Base-by-base conservation (phyloP, 1,140 invertebrate species). In the Drosophila grimshawi region DNA sequence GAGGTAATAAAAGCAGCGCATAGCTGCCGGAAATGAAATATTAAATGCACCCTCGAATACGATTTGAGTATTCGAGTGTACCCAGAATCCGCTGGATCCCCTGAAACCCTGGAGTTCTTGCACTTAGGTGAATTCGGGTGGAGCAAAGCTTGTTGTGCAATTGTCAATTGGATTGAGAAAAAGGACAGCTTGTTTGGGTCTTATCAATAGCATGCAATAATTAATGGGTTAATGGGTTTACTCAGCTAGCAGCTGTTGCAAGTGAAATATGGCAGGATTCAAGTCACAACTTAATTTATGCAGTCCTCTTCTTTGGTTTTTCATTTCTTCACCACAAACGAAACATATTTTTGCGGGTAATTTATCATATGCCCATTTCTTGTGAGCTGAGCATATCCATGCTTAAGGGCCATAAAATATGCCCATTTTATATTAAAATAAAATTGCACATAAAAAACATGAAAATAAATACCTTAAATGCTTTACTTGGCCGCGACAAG, bases 1-100 rank as follows among this genome's bases (percentile, higher is more conserved):
- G 66, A 86, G 82, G 82, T 86, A 86, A 86, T 86, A 86, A 86
- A 86, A 86, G 83, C 69, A 88, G 82, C 67, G 76, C 76, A 78
- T 66, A 56, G 75, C 62, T 59, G 45, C 64, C 75, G 66, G 70
- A 82, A 86, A 86, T 86, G 86, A 86, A 86, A 86, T 86, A 86
- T 86, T 86, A 82, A 86, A 86, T 78, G 82, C 67, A 86, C 65
- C 78, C 81, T 74, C 65, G 70, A 73, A 68, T 55, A 37, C 43
- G 43, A 60, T 48, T 27, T 11, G 6, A n/a, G 10, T 43, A 43
- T 43, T 30, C 57, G 27, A 57, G 39, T 19, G 19, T 45, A 35
- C 43, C 27, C 43, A 2, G 10, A 33, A 5, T n/a, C 2, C 5
- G n/a, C 7, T 5, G n/a, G n/a, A 11, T 4, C 3, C 56, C 30